phyloP scores from a whole-genome alignment of 1,140 invertebrate species.

The Calycopis cecrops region DNA sequence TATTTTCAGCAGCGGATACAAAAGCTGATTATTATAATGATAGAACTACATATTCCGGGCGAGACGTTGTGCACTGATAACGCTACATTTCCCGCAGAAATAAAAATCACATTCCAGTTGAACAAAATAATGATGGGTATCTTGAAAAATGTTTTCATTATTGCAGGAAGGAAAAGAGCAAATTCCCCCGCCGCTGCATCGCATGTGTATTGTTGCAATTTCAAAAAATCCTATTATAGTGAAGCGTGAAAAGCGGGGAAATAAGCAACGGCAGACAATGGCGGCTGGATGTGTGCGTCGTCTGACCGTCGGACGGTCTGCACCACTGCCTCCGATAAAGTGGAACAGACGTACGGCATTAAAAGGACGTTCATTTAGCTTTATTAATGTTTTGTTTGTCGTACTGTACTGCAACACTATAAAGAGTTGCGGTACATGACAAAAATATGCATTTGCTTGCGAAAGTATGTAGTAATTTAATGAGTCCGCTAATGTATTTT shows the following conservation, averaged over 20 bases:
- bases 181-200: conserved; percentile 45
- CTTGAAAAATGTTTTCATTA: conserved; percentile 12
- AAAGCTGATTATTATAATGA: too few species aligned
- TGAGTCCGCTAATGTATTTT: neutral
- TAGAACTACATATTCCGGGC: too few species aligned
- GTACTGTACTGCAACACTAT: neutral
- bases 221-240: conserved; percentile 61
- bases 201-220: conserved; percentile 64
- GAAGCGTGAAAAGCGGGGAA: conserved; percentile 35
- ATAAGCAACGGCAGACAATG: conserved; percentile 53
- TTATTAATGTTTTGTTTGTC: conserved; percentile 20
- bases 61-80: neutral
- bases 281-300: conserved; percentile 24
- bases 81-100: neutral
- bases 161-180: conserved; percentile 35
- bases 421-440: too few species aligned
- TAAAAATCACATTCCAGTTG: conserved; percentile 9
- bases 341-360: conserved; percentile 12
- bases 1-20: too few species aligned
- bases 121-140: conserved; percentile 8
- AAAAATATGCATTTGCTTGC: conserved; percentile 6
- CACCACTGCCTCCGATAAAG: conserved; percentile 8
- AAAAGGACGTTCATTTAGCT: conserved; percentile 22
- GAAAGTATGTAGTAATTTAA: neutral
- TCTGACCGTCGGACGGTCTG: conserved; percentile 12